phyloP scores from a whole-genome alignment of 30 jellyfish, hydroid and myxozoan species.

The Sanderia malayensis region DNA sequence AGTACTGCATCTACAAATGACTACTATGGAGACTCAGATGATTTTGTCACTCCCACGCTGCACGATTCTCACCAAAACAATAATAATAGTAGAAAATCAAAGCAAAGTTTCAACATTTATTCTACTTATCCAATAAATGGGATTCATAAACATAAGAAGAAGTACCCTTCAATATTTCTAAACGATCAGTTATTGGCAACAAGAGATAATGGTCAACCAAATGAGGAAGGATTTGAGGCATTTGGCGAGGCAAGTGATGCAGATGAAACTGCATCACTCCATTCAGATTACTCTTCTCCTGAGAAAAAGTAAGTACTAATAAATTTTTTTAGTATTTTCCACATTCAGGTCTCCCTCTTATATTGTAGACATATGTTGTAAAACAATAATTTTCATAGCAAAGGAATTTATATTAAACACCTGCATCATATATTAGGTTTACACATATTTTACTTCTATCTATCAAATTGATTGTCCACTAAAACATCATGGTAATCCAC shows the following conservation, averaged over 20 bases:
- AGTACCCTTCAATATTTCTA: constrained; percentile 58
- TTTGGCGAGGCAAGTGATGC: constrained; percentile 79
- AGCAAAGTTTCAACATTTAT: constrained; percentile 57
- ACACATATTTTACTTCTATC: too few relatives aligned
- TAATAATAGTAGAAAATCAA: constrained; percentile 44
- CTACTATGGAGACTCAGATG: constrained; percentile 81
- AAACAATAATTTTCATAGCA: too few relatives aligned
- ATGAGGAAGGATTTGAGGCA: constrained; percentile 96
- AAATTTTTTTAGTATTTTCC: too few relatives aligned
- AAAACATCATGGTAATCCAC: too few relatives aligned
- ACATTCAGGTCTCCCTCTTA: too few relatives aligned
- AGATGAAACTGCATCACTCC: constrained; percentile 50
- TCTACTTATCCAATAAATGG: constrained; percentile 96
- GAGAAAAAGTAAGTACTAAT: constrained; percentile 38
- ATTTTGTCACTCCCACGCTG: constrained; percentile 41
- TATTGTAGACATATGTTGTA: too few relatives aligned
- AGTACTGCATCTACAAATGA: constrained; percentile 93
- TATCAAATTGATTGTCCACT: too few relatives aligned
- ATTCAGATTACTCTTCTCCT: constrained; percentile 65
- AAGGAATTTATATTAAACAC: too few relatives aligned
- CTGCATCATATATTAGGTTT: too few relatives aligned
- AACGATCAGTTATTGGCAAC: constrained; percentile 61
- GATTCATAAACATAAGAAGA: constrained; percentile 62
- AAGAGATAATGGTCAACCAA: constrained; percentile 58
- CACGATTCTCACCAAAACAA: constrained; percentile 18